Percentiles rank a stretch among this genome's conserved stretches.
Conservation (phyloP, 2,113 vertebrate genomes). For the Chlorodrepanis virens region DNA sequence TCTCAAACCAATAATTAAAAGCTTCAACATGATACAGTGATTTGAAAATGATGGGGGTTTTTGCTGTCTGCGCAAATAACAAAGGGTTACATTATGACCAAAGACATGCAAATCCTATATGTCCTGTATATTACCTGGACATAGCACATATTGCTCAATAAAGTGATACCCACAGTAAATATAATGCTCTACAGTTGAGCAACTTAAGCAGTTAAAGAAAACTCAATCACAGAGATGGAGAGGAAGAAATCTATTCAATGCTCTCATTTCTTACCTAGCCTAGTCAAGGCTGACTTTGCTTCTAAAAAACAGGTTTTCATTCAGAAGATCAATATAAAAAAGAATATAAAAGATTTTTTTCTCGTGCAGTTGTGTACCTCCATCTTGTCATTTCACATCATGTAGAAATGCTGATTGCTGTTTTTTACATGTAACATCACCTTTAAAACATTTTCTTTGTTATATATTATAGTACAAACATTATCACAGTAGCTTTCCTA, state of each 20-base stretch:
- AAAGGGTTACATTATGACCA: neutral
- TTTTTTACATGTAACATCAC: neutral
- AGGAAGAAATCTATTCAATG: neutral
- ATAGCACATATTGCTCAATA: neutral
- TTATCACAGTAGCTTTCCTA: neutral
- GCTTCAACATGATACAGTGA: neutral
- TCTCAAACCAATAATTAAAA: neutral
- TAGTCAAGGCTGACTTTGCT: neutral
- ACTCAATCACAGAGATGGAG: neutral
- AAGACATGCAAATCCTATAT: neutral
- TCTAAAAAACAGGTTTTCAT: neutral
- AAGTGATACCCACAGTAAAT: neutral
- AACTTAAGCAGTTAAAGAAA: neutral
- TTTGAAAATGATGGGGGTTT: neutral
- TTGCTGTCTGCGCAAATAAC: neutral
- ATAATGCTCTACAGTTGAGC: neutral
- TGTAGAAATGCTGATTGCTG: neutral
- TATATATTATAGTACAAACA: neutral
- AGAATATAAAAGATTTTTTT: neutral
- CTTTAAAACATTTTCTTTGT: neutral
- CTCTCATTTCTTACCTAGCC: neutral
- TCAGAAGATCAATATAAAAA: neutral
- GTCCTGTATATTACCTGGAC: neutral
- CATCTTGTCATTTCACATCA: neutral
- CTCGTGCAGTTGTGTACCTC: neutral